Conservation (phyloP, 2,113 vertebrate genomes). For the Theropithecus gelada region DNA sequence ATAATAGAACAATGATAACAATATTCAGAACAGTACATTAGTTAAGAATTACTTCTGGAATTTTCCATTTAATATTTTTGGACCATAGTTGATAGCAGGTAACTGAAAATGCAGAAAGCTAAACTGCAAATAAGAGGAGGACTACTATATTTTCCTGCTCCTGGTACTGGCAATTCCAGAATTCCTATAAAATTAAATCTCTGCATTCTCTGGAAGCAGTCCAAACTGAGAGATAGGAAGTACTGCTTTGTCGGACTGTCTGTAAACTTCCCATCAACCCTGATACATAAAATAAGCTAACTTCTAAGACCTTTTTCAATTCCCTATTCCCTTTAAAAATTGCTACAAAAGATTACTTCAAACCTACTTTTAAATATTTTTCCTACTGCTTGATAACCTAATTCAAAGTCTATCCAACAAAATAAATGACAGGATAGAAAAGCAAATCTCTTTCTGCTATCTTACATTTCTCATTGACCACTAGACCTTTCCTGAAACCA, state of each 20-base stretch:
- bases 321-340: not conserved
- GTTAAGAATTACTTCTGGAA: not conserved
- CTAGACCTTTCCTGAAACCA: not conserved
- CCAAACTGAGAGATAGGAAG: not conserved
- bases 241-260: not conserved
- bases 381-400: not conserved
- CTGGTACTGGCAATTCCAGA: slow-evolving; percentile 6
- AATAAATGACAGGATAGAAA: not conserved
- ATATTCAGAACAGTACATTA: not conserved
- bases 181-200: not conserved
- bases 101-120: not conserved
- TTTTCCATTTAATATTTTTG: not conserved
- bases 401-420: not conserved
- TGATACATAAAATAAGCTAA: not conserved
- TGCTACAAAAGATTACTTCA: not conserved
- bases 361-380: not conserved
- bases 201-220: not conserved
- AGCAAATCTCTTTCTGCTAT: not conserved
- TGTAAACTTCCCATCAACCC: not conserved
- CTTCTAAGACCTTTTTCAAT: not conserved
- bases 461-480: not conserved
- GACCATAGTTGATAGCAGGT: not conserved
- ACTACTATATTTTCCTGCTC: not conserved
- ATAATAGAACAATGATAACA: not conserved
- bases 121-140: not conserved